phyloP scores from a whole-genome alignment of 2,888 invertebrate genomes.

The Apotomis turbidana region DNA sequence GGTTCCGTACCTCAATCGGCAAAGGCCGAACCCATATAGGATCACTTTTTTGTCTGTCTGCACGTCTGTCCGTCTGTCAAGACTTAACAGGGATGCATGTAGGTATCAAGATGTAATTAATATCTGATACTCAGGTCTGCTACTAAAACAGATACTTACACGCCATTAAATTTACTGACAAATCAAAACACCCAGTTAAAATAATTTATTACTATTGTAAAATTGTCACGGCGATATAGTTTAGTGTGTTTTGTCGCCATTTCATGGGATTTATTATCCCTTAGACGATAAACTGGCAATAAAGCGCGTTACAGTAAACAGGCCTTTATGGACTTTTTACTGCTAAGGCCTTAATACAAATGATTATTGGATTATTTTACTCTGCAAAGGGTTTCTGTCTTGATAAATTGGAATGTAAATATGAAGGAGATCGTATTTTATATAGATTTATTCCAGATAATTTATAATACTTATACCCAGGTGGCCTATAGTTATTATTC shows the following conservation, averaged over 20 bases:
- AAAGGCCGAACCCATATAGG: no score
- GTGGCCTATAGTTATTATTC: background rate
- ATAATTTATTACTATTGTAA: background rate
- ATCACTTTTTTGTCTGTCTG: no score
- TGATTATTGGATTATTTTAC: slow-evolving; percentile 15
- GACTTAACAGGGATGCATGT: no score
- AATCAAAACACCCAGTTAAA: background rate
- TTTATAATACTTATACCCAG: background rate
- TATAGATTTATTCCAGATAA: background rate
- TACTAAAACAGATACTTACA: background rate
- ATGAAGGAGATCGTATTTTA: background rate
- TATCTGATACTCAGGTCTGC: no score
- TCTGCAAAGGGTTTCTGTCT: slow-evolving; percentile 13
- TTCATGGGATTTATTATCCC: slow-evolving; percentile 30
- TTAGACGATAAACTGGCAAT: slow-evolving; percentile 20
- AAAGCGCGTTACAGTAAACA: slow-evolving; percentile 25
- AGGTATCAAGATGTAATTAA: no score
- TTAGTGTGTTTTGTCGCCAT: slow-evolving; percentile 27
- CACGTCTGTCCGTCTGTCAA: no score
- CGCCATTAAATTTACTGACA: background rate
- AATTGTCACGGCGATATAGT: slow-evolving; percentile 13
- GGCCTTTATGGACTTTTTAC: slow-evolving; percentile 33
- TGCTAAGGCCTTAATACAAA: slow-evolving; percentile 13
- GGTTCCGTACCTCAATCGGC: no score
- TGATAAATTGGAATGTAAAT: background rate